phyloP scores from a whole-genome alignment of 2,888 invertebrate species.

The Athalia circularis region DNA sequence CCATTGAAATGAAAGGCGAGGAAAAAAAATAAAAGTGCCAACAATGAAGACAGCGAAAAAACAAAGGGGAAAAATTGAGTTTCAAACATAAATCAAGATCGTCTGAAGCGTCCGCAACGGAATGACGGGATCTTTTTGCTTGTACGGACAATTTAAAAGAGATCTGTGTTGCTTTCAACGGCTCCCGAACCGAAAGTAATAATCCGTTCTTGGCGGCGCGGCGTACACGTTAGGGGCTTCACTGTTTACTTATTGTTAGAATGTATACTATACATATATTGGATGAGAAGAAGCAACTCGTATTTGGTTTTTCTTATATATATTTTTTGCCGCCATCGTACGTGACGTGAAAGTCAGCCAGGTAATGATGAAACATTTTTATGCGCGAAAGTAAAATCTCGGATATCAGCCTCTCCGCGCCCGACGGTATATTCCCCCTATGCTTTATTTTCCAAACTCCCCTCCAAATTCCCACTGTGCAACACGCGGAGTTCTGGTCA shows the following conservation, averaged over 20 bases:
- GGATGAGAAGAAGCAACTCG: background rate
- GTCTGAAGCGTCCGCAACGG: background rate
- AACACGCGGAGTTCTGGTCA: background rate
- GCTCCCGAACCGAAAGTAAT: too few relatives aligned
- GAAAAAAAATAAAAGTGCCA: too few relatives aligned
- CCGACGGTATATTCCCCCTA: background rate
- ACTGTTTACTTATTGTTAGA: background rate
- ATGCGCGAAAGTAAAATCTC: conserved; percentile 46
- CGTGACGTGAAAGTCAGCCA: conserved; percentile 42
- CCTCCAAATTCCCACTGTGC: too few relatives aligned
- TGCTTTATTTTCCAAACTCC: background rate
- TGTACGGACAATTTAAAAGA: conserved; percentile 37
- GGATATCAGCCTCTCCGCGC: conserved; percentile 32
- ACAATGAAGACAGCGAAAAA: too few relatives aligned
- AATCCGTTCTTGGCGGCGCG: background rate
- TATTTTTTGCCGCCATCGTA: conserved; percentile 27
- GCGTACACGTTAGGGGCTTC: too few relatives aligned
- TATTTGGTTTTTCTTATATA: conserved; percentile 11
- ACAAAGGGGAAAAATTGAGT: too few relatives aligned
- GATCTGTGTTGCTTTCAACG: conserved; percentile 22
- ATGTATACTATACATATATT: background rate
- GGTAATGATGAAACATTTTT: conserved; percentile 49
- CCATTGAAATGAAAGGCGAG: too few relatives aligned
- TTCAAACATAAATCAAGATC: conserved; percentile 4
- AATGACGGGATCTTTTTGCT: background rate